Evolutionary conservation across 30 jellyfish, hydroid and myxozoan genomes (phyloP).

Genomic region (Mastigias papua): DNA sequence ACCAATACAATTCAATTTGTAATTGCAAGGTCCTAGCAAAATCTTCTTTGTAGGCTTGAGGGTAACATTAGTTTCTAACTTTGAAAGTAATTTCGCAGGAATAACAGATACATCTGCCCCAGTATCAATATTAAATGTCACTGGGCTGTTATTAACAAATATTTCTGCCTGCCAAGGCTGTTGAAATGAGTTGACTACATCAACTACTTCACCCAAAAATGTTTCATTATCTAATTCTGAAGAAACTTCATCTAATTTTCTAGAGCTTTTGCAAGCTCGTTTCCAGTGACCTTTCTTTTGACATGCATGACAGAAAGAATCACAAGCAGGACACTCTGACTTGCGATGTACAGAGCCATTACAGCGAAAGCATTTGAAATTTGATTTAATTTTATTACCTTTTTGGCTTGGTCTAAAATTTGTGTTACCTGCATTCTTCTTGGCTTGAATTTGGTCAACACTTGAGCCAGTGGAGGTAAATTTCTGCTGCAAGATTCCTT

Average conservation of each 20-base stretch:
- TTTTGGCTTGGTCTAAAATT: background rate
- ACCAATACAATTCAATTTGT: too few species aligned
- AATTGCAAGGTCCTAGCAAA: too few species aligned
- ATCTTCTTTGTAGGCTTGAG: too few species aligned
- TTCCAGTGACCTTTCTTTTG: constrained; percentile 43
- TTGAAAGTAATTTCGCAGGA: too few species aligned
- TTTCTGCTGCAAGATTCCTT: background rate
- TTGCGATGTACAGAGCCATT: background rate
- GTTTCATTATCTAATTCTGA: background rate
- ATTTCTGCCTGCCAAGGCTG: constrained; percentile 24
- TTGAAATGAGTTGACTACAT: constrained; percentile 8
- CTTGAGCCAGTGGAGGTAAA: background rate
- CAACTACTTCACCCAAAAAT: constrained; percentile 42
- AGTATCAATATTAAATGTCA: constrained; percentile 40
- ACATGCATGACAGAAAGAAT: constrained; percentile 27
- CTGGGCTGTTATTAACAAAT: background rate
- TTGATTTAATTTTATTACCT: constrained; percentile 3
- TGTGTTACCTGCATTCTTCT: constrained; percentile 12
- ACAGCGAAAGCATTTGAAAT: background rate
- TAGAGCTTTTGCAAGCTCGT: constrained; percentile 19
- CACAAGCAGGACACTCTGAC: constrained; percentile 28
- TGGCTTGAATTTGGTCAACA: constrained; percentile 19
- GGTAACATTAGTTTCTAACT: too few species aligned
- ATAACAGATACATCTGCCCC: constrained; percentile 49
- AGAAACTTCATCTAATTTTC: background rate